Percentiles rank a stretch among this genome's conserved stretches.
phyloP scores from a whole-genome alignment of 1,140 invertebrate genomes.

The Melipona quadrifasciata region DNA sequence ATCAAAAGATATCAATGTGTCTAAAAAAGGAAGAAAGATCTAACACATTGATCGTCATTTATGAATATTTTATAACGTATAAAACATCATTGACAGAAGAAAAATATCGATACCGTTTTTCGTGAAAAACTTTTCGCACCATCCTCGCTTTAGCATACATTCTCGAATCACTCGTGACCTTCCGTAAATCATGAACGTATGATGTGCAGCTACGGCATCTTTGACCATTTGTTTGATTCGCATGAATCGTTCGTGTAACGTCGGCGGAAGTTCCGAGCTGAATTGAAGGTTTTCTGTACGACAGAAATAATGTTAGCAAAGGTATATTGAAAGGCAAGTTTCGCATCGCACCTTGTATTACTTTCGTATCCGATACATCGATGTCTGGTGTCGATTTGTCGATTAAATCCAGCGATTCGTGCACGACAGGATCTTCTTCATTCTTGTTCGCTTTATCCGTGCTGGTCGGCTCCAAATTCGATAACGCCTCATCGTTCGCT shows the following conservation, averaged over 20 bases:
- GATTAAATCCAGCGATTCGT: slow-evolving; percentile 4
- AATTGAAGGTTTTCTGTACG: slow-evolving; percentile 4
- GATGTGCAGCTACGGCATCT: slow-evolving; percentile 72
- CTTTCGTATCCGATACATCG: background rate
- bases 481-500: slow-evolving; percentile 57
- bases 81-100: too few relatives aligned
- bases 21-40: too few relatives aligned
- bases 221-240: slow-evolving; percentile 75
- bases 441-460: slow-evolving; percentile 52
- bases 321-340: background rate
- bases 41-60: too few relatives aligned
- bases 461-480: slow-evolving; percentile 38
- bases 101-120: slow-evolving; percentile 47
- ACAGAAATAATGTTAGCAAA: background rate
- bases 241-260: slow-evolving; percentile 73
- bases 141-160: slow-evolving; percentile 76
- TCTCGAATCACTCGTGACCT: slow-evolving; percentile 76
- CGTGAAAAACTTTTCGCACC: slow-evolving; percentile 78
- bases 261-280: slow-evolving; percentile 60
- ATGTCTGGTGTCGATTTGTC: slow-evolving; percentile 7
- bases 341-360: background rate
- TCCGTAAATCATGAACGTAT: slow-evolving; percentile 80
- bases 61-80: too few relatives aligned
- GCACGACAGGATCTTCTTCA: slow-evolving; percentile 17
- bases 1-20: too few relatives aligned